These are phyloP conservation scores for Dichetophora obliterata DNA, from an alignment of 2,888 invertebrate genomes.

Conservation along the genomic window DNA sequence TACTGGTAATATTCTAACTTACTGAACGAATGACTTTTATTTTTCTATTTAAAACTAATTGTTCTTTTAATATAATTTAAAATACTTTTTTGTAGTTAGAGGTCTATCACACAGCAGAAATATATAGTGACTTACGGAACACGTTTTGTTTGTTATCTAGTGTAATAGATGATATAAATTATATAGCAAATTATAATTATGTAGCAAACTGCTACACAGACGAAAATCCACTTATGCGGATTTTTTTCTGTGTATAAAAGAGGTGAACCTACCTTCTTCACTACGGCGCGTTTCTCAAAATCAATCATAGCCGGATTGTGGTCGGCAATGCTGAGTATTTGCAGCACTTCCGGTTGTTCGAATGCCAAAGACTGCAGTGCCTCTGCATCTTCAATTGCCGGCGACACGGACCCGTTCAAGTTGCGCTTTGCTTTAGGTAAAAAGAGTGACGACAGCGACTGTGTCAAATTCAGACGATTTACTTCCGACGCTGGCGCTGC, in stretches of 20 bases:
- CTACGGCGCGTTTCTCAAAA: constrained; percentile 67
- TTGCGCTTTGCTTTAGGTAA: constrained; percentile 35
- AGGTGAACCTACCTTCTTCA: constrained; percentile 64
- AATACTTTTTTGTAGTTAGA: too few species aligned
- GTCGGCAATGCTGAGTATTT: constrained; percentile 60
- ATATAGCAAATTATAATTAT: too few species aligned
- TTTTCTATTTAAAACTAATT: too few species aligned
- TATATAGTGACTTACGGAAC: too few species aligned
- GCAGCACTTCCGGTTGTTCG: constrained; percentile 24
- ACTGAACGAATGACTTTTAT: too few species aligned
- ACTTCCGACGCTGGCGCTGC: constrained; percentile 30
- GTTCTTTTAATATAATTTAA: too few species aligned
- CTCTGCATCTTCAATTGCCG: background rate
- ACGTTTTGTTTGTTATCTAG: too few species aligned
- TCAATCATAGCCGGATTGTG: constrained; percentile 66
- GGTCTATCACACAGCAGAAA: too few species aligned
- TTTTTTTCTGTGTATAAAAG: too few species aligned
- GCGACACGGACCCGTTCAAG: constrained; percentile 37
- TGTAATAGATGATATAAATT: too few species aligned
- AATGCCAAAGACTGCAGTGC: background rate
- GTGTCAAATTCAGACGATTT: constrained; percentile 42
- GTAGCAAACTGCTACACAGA: constrained; percentile 32
- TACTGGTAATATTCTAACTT: too few species aligned
- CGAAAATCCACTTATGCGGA: too few species aligned
- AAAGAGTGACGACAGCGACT: constrained; percentile 8